Conservation (phyloP, 2,797 vertebrate genomes). For the Australoheros facetus region DNA sequence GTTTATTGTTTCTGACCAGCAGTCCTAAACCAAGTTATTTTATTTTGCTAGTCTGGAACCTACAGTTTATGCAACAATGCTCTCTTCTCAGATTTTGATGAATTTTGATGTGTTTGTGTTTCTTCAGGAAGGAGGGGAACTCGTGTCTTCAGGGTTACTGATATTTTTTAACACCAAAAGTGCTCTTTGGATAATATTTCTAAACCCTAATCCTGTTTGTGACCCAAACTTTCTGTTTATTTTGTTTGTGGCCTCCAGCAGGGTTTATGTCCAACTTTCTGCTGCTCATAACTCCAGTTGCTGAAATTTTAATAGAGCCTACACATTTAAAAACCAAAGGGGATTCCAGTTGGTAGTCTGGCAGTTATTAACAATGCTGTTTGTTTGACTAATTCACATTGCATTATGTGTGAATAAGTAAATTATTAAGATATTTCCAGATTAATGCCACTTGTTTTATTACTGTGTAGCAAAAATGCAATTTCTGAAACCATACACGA, state of each 20-base stretch:
- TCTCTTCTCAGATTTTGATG: constrained; percentile 22
- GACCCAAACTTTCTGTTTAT: constrained; percentile 51
- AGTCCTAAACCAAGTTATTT: constrained; percentile 13
- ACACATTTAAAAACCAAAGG: constrained; percentile 19
- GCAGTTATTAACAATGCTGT: constrained; percentile 22
- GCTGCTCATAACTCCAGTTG: constrained; percentile 29
- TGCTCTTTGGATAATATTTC: constrained; percentile 49
- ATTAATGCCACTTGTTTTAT: background rate
- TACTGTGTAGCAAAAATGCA: background rate
- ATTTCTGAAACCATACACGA: background rate
- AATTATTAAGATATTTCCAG: constrained; percentile 6
- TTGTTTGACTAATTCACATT: constrained; percentile 15
- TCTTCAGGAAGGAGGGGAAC: constrained; percentile 30
- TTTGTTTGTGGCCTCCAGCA: constrained; percentile 48
- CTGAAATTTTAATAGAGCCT: constrained; percentile 21
- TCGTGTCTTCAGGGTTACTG: constrained; percentile 37
- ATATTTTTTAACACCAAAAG: constrained; percentile 25
- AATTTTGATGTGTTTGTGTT: constrained; percentile 36
- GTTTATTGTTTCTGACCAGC: background rate
- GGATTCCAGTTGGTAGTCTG: background rate
- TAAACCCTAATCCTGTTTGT: constrained; percentile 51
- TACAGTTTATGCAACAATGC: background rate
- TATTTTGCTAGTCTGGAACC: constrained; percentile 2
- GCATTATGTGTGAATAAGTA: background rate
- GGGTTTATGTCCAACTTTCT: constrained; percentile 43